Evolutionary conservation across 2,888 invertebrate genomes (phyloP).

Genomic region (Cephalotes varians): DNA sequence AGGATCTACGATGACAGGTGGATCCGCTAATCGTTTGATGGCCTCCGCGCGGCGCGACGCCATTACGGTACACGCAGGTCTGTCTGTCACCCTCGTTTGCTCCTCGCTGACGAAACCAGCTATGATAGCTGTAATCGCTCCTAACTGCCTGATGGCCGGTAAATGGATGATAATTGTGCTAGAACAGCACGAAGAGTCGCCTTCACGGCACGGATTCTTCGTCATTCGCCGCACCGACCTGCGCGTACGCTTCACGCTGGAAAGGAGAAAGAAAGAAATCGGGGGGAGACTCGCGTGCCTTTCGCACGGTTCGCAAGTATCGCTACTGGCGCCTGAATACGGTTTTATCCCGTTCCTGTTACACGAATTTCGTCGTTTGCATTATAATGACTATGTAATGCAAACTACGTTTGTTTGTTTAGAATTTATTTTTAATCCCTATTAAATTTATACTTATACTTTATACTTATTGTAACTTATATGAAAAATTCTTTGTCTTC

Average conservation of each 20-base stretch:
- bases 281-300: conserved; percentile 41
- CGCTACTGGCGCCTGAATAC: conserved; percentile 54
- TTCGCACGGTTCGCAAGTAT: conserved; percentile 49
- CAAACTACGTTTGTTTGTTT: neutral
- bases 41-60: conserved; percentile 67
- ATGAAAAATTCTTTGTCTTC: neutral
- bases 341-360: neutral
- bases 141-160: conserved; percentile 84
- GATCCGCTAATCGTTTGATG: conserved; percentile 83
- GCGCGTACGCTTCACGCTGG: neutral
- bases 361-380: neutral
- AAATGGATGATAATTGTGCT: conserved; percentile 84
- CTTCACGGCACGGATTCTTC: conserved; percentile 69
- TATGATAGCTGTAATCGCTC: conserved; percentile 83
- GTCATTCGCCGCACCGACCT: conserved; percentile 65
- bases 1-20: conserved; percentile 83
- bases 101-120: conserved; percentile 79
- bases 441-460: neutral
- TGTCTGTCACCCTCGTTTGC: conserved; percentile 73
- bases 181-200: conserved; percentile 60
- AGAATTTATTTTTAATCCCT: neutral
- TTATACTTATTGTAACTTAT: neutral
- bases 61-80: conserved; percentile 63
- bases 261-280: conserved; percentile 29
- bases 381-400: neutral